phyloP scores from a whole-genome alignment of 1,140 invertebrate genomes.

The Homalodisca vitripennis region DNA sequence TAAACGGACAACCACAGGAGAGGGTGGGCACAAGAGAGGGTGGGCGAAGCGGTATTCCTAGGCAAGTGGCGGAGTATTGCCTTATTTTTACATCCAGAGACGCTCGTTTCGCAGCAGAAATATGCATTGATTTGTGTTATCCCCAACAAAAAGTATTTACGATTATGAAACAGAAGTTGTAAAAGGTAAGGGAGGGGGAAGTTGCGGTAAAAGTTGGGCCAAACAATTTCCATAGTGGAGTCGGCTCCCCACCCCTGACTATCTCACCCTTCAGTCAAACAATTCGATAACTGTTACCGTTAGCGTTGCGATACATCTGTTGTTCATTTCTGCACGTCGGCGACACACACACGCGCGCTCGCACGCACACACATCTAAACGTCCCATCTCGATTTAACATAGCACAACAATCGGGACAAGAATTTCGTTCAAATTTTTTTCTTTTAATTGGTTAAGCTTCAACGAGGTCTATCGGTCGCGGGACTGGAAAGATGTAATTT shows the following conservation, averaged over 20 bases:
- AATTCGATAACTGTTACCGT: slow-evolving; percentile 15
- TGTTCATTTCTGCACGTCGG: not conserved
- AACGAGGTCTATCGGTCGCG: too few species aligned
- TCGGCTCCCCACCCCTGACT: not conserved
- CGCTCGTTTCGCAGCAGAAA: not conserved
- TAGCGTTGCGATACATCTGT: not conserved
- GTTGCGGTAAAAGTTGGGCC: not conserved
- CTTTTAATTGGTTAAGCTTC: too few species aligned
- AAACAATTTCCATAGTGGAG: slow-evolving; percentile 19
- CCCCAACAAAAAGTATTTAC: slow-evolving; percentile 15
- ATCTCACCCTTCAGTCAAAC: not conserved
- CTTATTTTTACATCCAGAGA: slow-evolving; percentile 1
- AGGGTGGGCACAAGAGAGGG: too few species aligned
- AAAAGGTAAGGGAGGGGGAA: not conserved
- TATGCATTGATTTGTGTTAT: slow-evolving; percentile 17
- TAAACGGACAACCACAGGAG: too few species aligned
- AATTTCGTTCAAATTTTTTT: too few species aligned
- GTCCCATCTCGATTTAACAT: too few species aligned
- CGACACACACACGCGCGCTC: too few species aligned
- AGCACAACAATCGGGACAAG: too few species aligned
- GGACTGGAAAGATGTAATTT: too few species aligned
- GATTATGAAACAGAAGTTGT: slow-evolving; percentile 17
- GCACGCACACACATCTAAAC: too few species aligned
- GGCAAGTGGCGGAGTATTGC: not conserved
- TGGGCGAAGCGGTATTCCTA: not conserved